Evolutionary conservation across 2,797 vertebrate genomes (phyloP).

Genomic region (Enteromius afrohamiltoni): DNA sequence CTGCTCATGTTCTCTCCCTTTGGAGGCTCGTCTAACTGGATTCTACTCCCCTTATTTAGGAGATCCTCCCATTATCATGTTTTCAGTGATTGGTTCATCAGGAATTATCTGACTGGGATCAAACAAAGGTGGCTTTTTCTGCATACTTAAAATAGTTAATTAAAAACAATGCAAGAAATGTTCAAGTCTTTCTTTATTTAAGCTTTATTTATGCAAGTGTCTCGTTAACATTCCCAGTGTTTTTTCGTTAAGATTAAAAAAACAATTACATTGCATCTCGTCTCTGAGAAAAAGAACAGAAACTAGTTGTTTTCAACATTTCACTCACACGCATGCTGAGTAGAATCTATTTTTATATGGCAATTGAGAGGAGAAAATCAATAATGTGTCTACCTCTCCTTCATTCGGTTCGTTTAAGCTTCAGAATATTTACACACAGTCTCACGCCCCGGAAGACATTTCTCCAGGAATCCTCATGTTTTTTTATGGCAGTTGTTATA

Average conservation of each 20-base stretch:
- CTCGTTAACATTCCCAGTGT: constrained; percentile 19
- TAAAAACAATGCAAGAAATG: constrained; percentile 11
- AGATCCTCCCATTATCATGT: neutral
- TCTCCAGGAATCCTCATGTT: constrained; percentile 31
- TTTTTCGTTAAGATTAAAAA: neutral
- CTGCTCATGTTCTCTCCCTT: neutral
- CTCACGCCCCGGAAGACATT: constrained; percentile 32
- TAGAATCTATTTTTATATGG: constrained; percentile 5
- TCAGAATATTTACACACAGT: constrained; percentile 42
- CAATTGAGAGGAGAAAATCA: constrained; percentile 19
- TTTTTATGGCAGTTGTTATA: constrained; percentile 41
- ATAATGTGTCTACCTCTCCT: constrained; percentile 4
- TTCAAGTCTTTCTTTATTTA: constrained; percentile 30
- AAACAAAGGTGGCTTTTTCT: neutral
- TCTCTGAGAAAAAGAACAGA: constrained; percentile 11
- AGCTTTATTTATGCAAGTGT: neutral
- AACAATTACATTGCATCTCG: constrained; percentile 13
- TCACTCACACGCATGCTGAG: constrained; percentile 27
- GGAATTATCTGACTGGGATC: neutral
- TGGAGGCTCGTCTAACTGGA: neutral
- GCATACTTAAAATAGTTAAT: neutral
- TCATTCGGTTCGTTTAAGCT: constrained; percentile 19
- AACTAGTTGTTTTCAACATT: neutral
- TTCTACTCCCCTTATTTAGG: neutral
- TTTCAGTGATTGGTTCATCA: constrained; percentile 1